These are phyloP conservation scores for Todiramphus saurophagus DNA, from an alignment of 2,113 vertebrate species.

Conservation along the genomic window DNA sequence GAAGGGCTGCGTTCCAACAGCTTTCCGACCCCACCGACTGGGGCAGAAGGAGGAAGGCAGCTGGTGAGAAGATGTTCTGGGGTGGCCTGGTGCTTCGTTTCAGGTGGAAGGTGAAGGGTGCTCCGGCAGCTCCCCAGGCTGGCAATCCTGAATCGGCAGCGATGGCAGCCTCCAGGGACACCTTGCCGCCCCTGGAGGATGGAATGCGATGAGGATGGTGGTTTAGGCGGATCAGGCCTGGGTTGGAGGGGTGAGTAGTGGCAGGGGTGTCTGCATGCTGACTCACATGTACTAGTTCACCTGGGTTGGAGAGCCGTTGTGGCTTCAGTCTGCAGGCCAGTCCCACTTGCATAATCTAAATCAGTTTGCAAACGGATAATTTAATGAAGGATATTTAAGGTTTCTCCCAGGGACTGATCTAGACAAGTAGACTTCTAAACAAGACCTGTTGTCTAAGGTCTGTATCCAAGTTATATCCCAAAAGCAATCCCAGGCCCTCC, in stretches of 20 bases:
- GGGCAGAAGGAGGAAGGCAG: neutral
- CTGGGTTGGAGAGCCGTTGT: slow-evolving; percentile 67
- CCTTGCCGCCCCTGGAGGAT: slow-evolving; percentile 41
- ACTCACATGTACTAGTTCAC: slow-evolving; percentile 75
- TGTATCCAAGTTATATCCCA: neutral
- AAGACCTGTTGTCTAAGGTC: neutral
- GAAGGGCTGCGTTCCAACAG: neutral
- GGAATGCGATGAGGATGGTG: slow-evolving; percentile 60
- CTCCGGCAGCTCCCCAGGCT: neutral
- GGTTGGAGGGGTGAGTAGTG: slow-evolving; percentile 34
- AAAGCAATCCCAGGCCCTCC: neutral
- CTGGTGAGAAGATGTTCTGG: slow-evolving; percentile 39
- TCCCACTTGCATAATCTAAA: slow-evolving; percentile 72
- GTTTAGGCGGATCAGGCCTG: slow-evolving; percentile 7
- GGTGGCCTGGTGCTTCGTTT: neutral
- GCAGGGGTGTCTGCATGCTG: slow-evolving; percentile 69
- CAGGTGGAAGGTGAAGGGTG: neutral
- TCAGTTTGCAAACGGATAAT: slow-evolving; percentile 69
- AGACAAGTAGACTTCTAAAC: slow-evolving; percentile 21
- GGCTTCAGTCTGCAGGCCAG: slow-evolving; percentile 74
- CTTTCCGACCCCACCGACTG: neutral
- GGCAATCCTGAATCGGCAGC: neutral
- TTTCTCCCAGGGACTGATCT: slow-evolving; percentile 42
- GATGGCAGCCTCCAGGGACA: slow-evolving; percentile 42
- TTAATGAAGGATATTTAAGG: slow-evolving; percentile 28